Evolutionary conservation across 2,888 invertebrate species (phyloP).

Genomic region (Drosophila robusta): DNA sequence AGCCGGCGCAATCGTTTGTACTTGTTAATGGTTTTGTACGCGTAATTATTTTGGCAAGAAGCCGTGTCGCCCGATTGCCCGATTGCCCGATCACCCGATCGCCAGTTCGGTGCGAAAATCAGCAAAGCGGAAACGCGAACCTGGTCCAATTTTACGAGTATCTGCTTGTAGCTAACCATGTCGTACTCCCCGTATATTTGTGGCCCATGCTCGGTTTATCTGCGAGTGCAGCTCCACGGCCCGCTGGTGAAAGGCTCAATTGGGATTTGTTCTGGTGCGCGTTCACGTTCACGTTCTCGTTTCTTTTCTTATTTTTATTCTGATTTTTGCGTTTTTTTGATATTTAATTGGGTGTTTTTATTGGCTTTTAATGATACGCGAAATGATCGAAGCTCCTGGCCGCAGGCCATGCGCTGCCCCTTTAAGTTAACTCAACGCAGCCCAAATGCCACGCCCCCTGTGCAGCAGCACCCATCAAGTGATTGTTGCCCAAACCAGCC

Average conservation of each 20-base stretch:
- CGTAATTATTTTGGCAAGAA: conserved; percentile 79
- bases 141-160: conserved; percentile 49
- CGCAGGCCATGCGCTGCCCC: conserved; percentile 60
- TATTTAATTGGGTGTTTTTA: conserved; percentile 81
- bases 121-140: conserved; percentile 51
- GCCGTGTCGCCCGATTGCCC: conserved; percentile 44
- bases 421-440: conserved; percentile 42
- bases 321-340: conserved; percentile 24
- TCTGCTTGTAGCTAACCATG: conserved; percentile 21
- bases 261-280: conserved; percentile 63
- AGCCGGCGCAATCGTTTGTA: conserved; percentile 77
- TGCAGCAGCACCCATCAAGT: conserved; percentile 45
- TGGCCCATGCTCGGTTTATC: conserved; percentile 25
- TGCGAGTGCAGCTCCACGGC: neutral
- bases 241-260: conserved; percentile 75
- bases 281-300: conserved; percentile 48
- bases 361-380: conserved; percentile 80
- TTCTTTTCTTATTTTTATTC: conserved; percentile 20
- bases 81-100: conserved; percentile 25
- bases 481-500: conserved; percentile 73
- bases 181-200: neutral
- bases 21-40: conserved; percentile 80
- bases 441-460: conserved; percentile 61
- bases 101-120: conserved; percentile 40
- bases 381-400: conserved; percentile 74